Conservation (phyloP, 2,113 vertebrate species). For the Ammodytes dubius region DNA sequence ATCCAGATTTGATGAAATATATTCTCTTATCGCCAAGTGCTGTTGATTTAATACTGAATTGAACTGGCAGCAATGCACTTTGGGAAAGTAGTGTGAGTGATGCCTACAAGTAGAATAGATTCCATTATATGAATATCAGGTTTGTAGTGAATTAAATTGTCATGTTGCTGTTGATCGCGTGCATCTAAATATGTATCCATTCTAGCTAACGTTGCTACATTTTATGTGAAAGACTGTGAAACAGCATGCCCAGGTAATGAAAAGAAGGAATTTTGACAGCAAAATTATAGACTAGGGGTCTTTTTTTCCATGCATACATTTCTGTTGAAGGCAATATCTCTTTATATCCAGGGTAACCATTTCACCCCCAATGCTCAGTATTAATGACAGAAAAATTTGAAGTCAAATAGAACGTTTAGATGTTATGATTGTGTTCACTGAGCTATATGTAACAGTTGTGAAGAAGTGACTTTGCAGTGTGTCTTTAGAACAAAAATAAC, state of each 20-base stretch:
- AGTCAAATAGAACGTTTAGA: constrained; percentile 61
- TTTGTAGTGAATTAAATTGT: neutral
- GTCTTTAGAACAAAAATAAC: constrained; percentile 22
- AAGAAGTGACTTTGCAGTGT: constrained; percentile 64
- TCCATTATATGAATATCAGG: neutral
- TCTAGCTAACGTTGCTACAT: neutral
- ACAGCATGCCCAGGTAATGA: neutral
- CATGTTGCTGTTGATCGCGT: neutral
- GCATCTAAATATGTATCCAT: neutral
- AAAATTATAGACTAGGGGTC: neutral
- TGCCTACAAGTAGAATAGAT: neutral
- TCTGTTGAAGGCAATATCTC: constrained; percentile 43
- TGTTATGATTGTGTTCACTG: constrained; percentile 39
- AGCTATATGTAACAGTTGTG: constrained; percentile 59
- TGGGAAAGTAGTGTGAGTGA: neutral
- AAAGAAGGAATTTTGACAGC: neutral
- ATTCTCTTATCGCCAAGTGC: constrained; percentile 8
- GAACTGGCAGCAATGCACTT: neutral
- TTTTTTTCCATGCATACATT: constrained; percentile 21
- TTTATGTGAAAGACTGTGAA: neutral
- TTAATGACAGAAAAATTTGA: constrained; percentile 59
- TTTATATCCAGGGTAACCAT: constrained; percentile 48
- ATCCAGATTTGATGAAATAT: constrained; percentile 11
- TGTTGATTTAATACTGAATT: constrained; percentile 3
- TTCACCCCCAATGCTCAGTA: constrained; percentile 33